Evolutionary conservation across 2,797 vertebrate genomes (phyloP).

Genomic region (Hylomyscus alleni): DNA sequence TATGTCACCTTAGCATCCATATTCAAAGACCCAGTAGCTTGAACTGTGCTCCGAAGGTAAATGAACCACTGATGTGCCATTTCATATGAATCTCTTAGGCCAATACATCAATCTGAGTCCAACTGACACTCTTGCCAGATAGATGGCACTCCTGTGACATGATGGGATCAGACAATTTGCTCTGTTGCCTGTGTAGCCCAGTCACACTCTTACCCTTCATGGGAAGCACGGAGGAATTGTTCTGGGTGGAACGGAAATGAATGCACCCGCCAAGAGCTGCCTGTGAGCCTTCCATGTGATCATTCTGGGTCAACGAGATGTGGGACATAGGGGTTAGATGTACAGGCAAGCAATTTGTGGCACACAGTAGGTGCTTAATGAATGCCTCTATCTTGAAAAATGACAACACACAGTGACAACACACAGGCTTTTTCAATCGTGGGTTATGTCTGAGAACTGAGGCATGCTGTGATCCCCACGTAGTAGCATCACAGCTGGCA

Average conservation of each 20-base stretch:
- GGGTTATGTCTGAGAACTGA: not conserved
- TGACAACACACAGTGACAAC: not conserved
- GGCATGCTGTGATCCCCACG: not conserved
- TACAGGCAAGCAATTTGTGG: not conserved
- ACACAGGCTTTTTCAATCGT: accelerated
- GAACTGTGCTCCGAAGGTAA: not conserved
- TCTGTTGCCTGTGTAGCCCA: not conserved
- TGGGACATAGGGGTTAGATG: not conserved
- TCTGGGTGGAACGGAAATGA: not conserved
- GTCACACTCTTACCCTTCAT: not conserved
- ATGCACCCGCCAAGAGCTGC: not conserved
- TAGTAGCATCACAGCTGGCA: not conserved
- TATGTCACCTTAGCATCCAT: not conserved
- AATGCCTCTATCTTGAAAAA: not conserved
- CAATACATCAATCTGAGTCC: not conserved
- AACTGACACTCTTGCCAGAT: not conserved
- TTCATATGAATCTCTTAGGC: not conserved
- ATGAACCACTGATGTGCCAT: not conserved
- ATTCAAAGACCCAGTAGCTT: not conserved
- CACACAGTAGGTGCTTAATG: not conserved
- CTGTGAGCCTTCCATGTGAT: not conserved
- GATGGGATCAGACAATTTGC: not conserved
- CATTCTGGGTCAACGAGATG: not conserved
- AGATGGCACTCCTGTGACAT: not conserved
- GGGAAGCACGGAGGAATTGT: not conserved